These are phyloP conservation scores for Pheucticus melanocephalus DNA, from an alignment of 2,113 vertebrate genomes.

Conservation along the genomic window DNA sequence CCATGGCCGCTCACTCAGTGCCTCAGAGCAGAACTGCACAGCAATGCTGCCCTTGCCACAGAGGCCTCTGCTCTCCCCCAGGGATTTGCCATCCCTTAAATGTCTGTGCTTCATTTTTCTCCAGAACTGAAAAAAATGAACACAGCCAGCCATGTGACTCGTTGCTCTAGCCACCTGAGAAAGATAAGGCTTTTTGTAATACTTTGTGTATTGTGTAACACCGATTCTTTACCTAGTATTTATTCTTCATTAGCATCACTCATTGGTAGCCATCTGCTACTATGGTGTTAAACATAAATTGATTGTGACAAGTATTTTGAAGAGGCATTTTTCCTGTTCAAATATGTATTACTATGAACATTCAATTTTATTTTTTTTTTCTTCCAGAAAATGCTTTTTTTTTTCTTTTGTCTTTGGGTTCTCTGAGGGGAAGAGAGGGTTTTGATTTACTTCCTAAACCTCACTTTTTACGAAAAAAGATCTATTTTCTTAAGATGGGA, in stretches of 20 bases:
- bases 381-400: not conserved
- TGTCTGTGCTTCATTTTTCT: not conserved
- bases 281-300: not conserved
- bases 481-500: not conserved
- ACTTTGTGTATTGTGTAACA: not conserved
- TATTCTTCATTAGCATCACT: not conserved
- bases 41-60: not conserved
- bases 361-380: not conserved
- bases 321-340: not conserved
- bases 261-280: not conserved
- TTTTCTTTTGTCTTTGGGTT: not conserved
- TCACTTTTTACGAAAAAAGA: not conserved
- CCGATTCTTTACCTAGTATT: fast-evolving
- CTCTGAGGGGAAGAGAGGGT: fast-evolving
- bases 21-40: not conserved
- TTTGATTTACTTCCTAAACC: not conserved
- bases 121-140: not conserved
- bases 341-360: not conserved
- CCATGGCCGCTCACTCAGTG: fast-evolving
- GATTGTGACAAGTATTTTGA: not conserved
- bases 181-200: not conserved
- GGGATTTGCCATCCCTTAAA: not conserved
- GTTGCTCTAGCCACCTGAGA: not conserved
- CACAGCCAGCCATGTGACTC: not conserved
- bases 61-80: not conserved